These are phyloP conservation scores for Plumapathes pennacea DNA, from an alignment of 92 coral and sea anemone genomes.

Conservation along the genomic window DNA sequence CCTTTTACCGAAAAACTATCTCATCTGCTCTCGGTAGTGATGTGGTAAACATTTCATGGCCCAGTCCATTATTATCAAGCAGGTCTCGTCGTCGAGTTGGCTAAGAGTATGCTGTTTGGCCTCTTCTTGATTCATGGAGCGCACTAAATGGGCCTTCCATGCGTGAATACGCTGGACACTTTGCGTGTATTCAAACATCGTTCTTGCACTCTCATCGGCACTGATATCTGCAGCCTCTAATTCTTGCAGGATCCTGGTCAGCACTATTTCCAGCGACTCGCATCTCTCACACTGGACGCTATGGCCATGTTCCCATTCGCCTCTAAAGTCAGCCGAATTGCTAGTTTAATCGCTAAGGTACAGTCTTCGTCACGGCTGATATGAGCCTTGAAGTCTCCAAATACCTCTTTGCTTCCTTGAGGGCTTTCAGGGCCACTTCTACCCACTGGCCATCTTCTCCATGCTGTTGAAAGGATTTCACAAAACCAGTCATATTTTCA, in stretches of 20 bases:
- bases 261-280: slow-evolving; percentile 3
- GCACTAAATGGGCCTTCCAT: slow-evolving; percentile 42
- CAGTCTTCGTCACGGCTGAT: slow-evolving; percentile 29
- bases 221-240: not conserved
- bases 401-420: slow-evolving; percentile 23
- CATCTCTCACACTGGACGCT: not conserved
- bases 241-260: not conserved
- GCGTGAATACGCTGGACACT: slow-evolving; percentile 19
- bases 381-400: slow-evolving; percentile 24
- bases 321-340: not conserved
- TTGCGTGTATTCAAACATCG: slow-evolving; percentile 9
- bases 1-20: slow-evolving; percentile 45
- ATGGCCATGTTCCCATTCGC: slow-evolving; percentile 11
- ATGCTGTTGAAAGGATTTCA: not conserved
- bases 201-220: slow-evolving; percentile 12
- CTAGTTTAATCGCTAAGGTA: slow-evolving; percentile 2
- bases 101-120: slow-evolving; percentile 37
- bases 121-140: slow-evolving; percentile 45
- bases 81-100: slow-evolving; percentile 5
- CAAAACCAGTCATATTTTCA: not conserved
- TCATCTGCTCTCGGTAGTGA: slow-evolving; percentile 42
- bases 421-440: not conserved
- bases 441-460: slow-evolving; percentile 2
- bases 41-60: slow-evolving; percentile 48
- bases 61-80: slow-evolving; percentile 56